Conservation (phyloP, 2,113 vertebrate species). For the Ageneiosus marmoratus region DNA sequence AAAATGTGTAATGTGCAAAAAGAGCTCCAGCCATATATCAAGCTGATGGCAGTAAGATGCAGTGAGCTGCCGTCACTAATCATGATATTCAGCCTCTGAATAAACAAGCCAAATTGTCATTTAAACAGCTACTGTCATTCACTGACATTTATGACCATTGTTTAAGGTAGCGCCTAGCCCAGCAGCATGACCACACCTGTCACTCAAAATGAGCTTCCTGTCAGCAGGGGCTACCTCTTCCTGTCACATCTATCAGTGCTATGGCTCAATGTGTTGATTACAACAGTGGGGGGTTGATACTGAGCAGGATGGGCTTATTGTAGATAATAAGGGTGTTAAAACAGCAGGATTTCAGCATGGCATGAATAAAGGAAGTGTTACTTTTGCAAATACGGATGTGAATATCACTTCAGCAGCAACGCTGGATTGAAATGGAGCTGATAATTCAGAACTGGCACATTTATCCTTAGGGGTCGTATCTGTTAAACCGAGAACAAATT, state of each 20-base stretch:
- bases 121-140: conserved; percentile 33
- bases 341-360: conserved; percentile 20
- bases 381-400: neutral
- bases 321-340: conserved; percentile 25
- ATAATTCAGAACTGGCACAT: neutral
- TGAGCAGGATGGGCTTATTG: conserved; percentile 34
- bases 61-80: neutral
- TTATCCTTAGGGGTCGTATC: neutral
- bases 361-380: conserved; percentile 21
- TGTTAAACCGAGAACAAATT: neutral
- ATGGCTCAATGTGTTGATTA: conserved; percentile 34
- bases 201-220: conserved; percentile 42
- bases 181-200: conserved; percentile 32
- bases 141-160: conserved; percentile 48
- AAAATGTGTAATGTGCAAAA: neutral
- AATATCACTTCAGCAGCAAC: neutral
- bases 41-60: conserved; percentile 1
- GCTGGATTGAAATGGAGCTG: neutral
- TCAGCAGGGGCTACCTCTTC: conserved; percentile 38
- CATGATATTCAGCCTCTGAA: conserved; percentile 22
- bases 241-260: conserved; percentile 30
- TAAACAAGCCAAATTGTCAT: conserved; percentile 42
- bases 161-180: conserved; percentile 7
- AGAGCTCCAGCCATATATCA: conserved; percentile 29
- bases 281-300: conserved; percentile 24